Evolutionary conservation across 2,797 vertebrate species (phyloP), one percentile per base, ranked within the genome.

Genomic region (Enteromius argenteus): DNA sequence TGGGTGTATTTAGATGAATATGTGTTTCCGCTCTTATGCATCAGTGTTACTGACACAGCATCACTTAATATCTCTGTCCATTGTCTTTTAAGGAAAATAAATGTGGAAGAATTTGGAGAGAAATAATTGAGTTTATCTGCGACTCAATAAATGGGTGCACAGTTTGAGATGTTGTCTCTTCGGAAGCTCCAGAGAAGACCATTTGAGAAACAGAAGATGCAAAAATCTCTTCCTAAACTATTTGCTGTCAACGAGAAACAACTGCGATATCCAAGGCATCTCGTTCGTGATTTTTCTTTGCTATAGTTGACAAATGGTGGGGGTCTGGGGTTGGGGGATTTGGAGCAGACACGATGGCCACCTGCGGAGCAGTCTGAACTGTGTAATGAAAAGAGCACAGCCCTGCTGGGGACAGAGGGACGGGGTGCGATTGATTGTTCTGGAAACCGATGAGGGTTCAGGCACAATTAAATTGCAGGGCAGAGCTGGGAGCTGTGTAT

Each of bases 381-480:
- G 84, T 84, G 78, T 88, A 88, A 86, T 88, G 62, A 88, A 88
- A 88, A 67, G 69, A 86, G 76, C 74, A 84, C 62, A 66, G 53
- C 30, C 69, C 85, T 84, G 56, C 66, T 81, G 82, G 49, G 82
- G 67, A 58, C 8, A 53, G 37, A 76, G 42, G 77, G 80, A 75
- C 39, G 73, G 80, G 69, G 53, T 64, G 75, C 23, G 58, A 98
- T 97, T 96, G 97, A 96, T 95, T 95, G 94, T 94, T 93, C 96
- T 96, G 95, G 95, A 97, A 97, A 98, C 96, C 95, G 94, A 98
- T 98, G 97, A 98, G 97, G 79, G 96, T 96, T 96, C 94, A 91
- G 94, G 95, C 96, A 97, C 96, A 98, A 98, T 99, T 99, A 98
- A 97, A 98, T 98, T 97, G 96, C 93, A 94, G 97, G 96, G 96